phyloP scores from a whole-genome alignment of 1,140 invertebrate species.

The Sminthurides bifidus region DNA sequence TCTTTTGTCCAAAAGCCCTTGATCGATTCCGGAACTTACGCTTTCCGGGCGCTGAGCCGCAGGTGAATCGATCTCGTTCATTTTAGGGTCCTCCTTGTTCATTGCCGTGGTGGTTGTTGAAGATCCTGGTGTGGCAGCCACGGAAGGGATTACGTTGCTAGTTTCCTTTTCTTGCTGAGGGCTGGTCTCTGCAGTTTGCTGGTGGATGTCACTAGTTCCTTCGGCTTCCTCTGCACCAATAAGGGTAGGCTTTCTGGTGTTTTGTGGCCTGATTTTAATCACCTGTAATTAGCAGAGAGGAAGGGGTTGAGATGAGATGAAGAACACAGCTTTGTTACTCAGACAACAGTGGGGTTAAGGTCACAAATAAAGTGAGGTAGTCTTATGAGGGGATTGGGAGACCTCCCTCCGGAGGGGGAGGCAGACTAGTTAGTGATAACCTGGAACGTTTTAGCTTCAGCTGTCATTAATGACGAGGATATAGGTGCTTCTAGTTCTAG shows the following conservation, averaged over 20 bases:
- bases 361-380: too few relatives aligned
- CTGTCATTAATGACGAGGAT: too few relatives aligned
- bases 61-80: conserved; percentile 22
- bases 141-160: background rate
- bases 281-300: too few relatives aligned
- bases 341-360: too few relatives aligned
- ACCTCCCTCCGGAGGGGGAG: too few relatives aligned
- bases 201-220: background rate
- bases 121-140: background rate
- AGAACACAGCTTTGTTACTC: too few relatives aligned
- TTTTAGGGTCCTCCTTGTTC: conserved; percentile 16
- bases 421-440: too few relatives aligned
- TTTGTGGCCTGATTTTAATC: conserved; percentile 21
- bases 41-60: background rate
- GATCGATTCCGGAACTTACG: conserved; percentile 15
- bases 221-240: background rate
- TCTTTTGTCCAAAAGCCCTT: conserved; percentile 13
- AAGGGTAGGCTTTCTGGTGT: background rate
- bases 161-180: background rate
- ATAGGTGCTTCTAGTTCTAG: too few relatives aligned
- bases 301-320: too few relatives aligned
- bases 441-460: too few relatives aligned
- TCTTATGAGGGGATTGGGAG: too few relatives aligned
- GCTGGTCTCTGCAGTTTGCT: background rate
- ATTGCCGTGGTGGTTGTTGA: background rate